Conservation (phyloP, 2,888 invertebrate genomes). For the Alloscopus bannaensis region DNA sequence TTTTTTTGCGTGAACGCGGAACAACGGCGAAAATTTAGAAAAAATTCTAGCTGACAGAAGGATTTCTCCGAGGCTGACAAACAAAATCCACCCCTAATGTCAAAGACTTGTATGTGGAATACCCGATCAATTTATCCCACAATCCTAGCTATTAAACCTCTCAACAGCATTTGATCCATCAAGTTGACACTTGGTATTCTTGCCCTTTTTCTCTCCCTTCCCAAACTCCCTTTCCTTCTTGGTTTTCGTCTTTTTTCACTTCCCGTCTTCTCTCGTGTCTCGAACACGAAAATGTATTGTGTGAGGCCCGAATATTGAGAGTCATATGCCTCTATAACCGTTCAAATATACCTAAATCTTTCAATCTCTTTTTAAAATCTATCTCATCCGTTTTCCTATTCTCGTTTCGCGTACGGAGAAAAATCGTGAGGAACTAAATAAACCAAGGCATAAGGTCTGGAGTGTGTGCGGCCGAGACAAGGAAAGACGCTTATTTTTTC, state of each 20-base stretch:
- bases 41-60: constrained; percentile 55
- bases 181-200: constrained; percentile 61
- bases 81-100: constrained; percentile 62
- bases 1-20: constrained; percentile 7
- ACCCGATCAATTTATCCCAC: constrained; percentile 62
- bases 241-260: constrained; percentile 24
- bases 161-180: constrained; percentile 61
- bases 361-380: constrained; percentile 57
- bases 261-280: too few species aligned
- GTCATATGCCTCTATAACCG: too few species aligned
- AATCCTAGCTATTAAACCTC: constrained; percentile 62
- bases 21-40: constrained; percentile 35
- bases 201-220: constrained; percentile 35
- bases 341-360: constrained; percentile 41
- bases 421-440: constrained; percentile 34
- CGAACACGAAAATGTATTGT: too few species aligned
- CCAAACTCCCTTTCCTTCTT: constrained; percentile 24
- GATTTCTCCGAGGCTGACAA: constrained; percentile 57
- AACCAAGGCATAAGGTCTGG: neutral
- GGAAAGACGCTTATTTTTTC: neutral
- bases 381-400: constrained; percentile 46
- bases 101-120: constrained; percentile 61
- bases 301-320: too few species aligned
- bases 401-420: constrained; percentile 13
- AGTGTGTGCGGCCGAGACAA: neutral